Base-by-base conservation (phyloP, 2,113 vertebrate genomes). In the Acrocephalus arundinaceus region DNA sequence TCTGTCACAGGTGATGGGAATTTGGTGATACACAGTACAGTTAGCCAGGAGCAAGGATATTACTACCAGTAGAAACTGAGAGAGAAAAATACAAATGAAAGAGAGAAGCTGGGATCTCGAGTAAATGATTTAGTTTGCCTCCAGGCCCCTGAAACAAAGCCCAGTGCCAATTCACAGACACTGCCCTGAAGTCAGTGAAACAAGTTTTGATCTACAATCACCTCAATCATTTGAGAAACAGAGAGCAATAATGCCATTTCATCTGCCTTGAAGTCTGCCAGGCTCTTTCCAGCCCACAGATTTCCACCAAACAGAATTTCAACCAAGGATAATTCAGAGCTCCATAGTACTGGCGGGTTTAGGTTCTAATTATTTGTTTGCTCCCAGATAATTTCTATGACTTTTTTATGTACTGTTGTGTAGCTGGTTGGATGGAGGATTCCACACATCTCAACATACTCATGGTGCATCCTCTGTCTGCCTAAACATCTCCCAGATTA, bases 101-200 rank as follows among this genome's bases (percentile, higher is more conserved):
- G 71, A 74, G 35, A 86, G 41, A 55, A 5, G 11, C 33, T 74
- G 68, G 39, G n/a, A 90, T 86, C 73, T 78, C 2, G 2, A 62
- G 55, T 87, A 85, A 83, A 80, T 94, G 86, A 90, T 88, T 80
- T 72, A 43, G 12, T 46, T 90, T 88, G 39, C 79, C 67, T 93
- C 16, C 39, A 70, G 83, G 79, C 28, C 55, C 28, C 67, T 57
- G 48, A 88, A 89, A 85, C 35, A 89, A 90, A 65, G 11, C 46
- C 63, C 8, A 22, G 21, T 67, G 43, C 48, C 39, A 59, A n/a
- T 75, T 75, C 89, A 37, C 55, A 75, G 59, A 9, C 23, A 30
- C 24, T 7, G 6, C 39, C 51, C 61, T 68, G 30, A 72, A 57
- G 63, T 67, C 39, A 74, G 19, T 41, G 76, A 48, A 68, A 57